Evolutionary conservation across 2,113 vertebrate species (phyloP).

Genomic region (Accipiter cooperii): DNA sequence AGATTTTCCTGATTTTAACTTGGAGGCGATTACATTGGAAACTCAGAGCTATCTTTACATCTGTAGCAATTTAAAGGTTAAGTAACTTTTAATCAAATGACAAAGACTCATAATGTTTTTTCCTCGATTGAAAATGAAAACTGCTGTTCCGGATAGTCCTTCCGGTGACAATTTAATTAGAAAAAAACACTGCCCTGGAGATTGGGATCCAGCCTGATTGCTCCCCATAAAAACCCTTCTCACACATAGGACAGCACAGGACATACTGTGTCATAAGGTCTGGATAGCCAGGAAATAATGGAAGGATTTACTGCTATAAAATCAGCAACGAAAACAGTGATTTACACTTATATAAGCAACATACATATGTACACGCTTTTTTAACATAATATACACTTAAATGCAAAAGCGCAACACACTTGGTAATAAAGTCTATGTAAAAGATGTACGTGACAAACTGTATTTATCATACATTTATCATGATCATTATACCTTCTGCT

Average conservation of each 20-base stretch:
- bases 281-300: constrained; percentile 46
- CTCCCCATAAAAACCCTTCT: constrained; percentile 63
- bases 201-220: constrained; percentile 55
- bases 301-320: constrained; percentile 57
- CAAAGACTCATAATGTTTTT: constrained; percentile 68
- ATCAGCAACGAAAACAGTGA: constrained; percentile 44
- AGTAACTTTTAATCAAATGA: constrained; percentile 76
- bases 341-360: constrained; percentile 58
- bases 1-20: constrained; percentile 78
- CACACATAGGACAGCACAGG: neutral
- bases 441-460: neutral
- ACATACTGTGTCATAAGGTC: constrained; percentile 32
- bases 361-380: neutral
- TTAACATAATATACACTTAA: neutral
- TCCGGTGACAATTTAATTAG: constrained; percentile 63
- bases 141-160: constrained; percentile 49
- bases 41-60: constrained; percentile 72
- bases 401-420: neutral
- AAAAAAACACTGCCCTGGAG: constrained; percentile 22
- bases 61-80: constrained; percentile 73
- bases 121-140: constrained; percentile 62
- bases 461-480: neutral
- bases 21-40: constrained; percentile 74
- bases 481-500: neutral
- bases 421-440: neutral